These are phyloP conservation scores for Schizothorax lantsangensis DNA, from an alignment of 2,797 vertebrate genomes.

Conservation along the genomic window DNA sequence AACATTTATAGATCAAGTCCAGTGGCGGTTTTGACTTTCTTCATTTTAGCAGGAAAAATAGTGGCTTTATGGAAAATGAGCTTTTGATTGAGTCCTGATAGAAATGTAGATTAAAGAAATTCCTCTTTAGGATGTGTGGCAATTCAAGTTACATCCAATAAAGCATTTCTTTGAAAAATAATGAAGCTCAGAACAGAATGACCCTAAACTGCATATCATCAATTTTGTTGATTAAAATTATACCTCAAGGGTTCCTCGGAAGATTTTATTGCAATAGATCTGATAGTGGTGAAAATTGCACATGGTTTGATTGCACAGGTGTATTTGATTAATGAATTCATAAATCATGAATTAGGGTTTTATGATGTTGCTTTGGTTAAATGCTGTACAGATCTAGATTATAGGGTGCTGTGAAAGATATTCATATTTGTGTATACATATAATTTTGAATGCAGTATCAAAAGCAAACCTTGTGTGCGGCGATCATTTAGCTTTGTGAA, in stretches of 20 bases:
- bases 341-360: constrained; percentile 4
- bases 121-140: constrained; percentile 5
- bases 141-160: not conserved
- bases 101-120: not conserved
- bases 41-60: not conserved
- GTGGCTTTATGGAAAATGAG: not conserved
- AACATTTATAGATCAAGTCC: constrained; percentile 9
- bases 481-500: not conserved
- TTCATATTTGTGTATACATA: constrained; percentile 5
- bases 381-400: constrained; percentile 12
- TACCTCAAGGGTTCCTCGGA: not conserved
- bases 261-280: not conserved
- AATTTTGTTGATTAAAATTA: constrained; percentile 43
- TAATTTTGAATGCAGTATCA: constrained; percentile 2
- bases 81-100: not conserved
- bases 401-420: not conserved
- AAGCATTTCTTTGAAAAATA: constrained; percentile 8
- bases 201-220: constrained; percentile 19
- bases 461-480: not conserved
- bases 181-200: constrained; percentile 18
- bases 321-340: constrained; percentile 13
- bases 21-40: not conserved
- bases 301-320: constrained; percentile 13
- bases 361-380: not conserved
- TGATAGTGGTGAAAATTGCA: constrained; percentile 4